Conservation (phyloP, 2,888 invertebrate species). For the Caradrina clavipalpis region DNA sequence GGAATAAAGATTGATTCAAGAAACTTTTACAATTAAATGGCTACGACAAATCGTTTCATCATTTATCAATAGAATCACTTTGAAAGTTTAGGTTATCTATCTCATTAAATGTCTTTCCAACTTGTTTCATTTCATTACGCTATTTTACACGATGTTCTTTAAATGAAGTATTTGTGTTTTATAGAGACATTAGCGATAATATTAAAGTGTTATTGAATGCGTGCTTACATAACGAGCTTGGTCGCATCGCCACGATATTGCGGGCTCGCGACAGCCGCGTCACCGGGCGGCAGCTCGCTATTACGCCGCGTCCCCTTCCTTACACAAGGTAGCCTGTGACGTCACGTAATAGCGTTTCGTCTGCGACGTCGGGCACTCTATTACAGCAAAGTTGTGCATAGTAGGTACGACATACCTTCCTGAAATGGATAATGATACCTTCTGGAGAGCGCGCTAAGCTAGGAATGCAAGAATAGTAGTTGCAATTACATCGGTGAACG, state of each 20-base stretch:
- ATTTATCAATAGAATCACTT: too few relatives aligned
- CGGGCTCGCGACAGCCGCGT: conserved; percentile 24
- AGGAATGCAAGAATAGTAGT: conserved; percentile 37
- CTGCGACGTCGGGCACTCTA: conserved; percentile 84
- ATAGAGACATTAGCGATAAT: conserved; percentile 64
- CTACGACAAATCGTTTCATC: too few relatives aligned
- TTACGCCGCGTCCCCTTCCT: conserved; percentile 76
- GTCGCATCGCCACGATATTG: conserved; percentile 1
- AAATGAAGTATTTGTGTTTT: conserved; percentile 1
- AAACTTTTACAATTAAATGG: not conserved
- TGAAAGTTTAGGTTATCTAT: too few relatives aligned
- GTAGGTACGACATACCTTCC: conserved; percentile 29
- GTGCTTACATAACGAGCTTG: conserved; percentile 73
- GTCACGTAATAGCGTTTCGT: conserved; percentile 83
- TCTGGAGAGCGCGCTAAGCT: conserved; percentile 20
- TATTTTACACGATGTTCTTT: not conserved
- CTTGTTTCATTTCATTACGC: not conserved
- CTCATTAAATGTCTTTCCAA: too few relatives aligned
- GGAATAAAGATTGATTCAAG: not conserved
- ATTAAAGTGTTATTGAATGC: conserved; percentile 75
- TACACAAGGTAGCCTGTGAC: conserved; percentile 83
- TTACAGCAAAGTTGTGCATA: conserved; percentile 63
- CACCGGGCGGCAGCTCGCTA: conserved; percentile 62
- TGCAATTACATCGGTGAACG: conserved; percentile 16
- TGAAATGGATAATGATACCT: conserved; percentile 50